phyloP scores from a whole-genome alignment of 2,797 vertebrate species.

The Rhinella marina region DNA sequence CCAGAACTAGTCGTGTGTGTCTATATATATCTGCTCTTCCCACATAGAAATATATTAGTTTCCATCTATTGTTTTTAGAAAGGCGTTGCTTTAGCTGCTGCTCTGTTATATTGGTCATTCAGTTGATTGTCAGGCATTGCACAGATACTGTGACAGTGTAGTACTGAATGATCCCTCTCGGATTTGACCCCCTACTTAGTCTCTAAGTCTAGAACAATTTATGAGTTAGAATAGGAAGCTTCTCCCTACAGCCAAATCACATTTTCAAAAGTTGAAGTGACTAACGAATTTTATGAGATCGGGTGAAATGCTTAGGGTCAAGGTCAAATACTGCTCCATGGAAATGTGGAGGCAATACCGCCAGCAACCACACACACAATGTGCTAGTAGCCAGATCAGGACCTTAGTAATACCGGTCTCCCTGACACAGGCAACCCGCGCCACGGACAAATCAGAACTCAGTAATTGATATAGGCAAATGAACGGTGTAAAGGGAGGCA shows the following conservation, averaged over 20 bases:
- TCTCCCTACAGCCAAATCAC: not conserved
- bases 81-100: slow-evolving; percentile 34
- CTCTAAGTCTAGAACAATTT: not conserved
- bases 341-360: not conserved
- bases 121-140: slow-evolving; percentile 59
- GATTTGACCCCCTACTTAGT: not conserved
- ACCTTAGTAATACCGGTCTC: not conserved
- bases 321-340: not conserved
- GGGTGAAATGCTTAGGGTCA: slow-evolving; percentile 21
- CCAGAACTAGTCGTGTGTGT: slow-evolving; percentile 62
- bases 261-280: not conserved
- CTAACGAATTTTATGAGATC: too few species aligned
- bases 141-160: slow-evolving; percentile 51
- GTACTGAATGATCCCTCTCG: slow-evolving; percentile 37
- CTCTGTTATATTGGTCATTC: slow-evolving; percentile 25
- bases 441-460: not conserved
- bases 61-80: slow-evolving; percentile 5
- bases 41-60: slow-evolving; percentile 53
- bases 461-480: not conserved
- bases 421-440: not conserved
- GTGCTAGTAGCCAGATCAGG: not conserved
- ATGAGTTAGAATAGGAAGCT: not conserved
- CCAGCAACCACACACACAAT: not conserved
- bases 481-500: slow-evolving; percentile 1
- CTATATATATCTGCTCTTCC: slow-evolving; percentile 46